A percentile compares a stretch with the other conserved stretches of the same genome.
phyloP scores from a whole-genome alignment of 2,888 invertebrate genomes.

The Drosophila nigritarsus region DNA sequence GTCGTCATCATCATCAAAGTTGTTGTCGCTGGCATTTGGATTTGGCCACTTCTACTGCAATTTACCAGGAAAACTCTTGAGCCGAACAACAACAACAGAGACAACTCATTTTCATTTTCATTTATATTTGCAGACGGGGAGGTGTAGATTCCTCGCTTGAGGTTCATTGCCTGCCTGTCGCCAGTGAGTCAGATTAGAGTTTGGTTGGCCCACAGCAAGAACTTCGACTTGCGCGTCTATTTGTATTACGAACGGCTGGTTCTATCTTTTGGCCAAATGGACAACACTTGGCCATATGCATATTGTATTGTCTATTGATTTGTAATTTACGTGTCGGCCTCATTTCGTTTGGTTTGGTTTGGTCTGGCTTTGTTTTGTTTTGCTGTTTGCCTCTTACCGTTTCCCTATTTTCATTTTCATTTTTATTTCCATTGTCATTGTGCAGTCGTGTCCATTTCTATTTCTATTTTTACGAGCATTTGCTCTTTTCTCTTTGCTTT shows the following conservation, averaged over 20 bases:
- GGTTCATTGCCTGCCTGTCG: conserved; percentile 31
- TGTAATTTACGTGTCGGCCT: conserved; percentile 65
- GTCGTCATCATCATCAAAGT: conserved; percentile 23
- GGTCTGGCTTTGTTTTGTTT: not conserved
- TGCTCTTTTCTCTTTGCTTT: conserved; percentile 47
- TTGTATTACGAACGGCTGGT: not conserved
- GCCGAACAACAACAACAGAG: not conserved
- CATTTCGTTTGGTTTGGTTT: conserved; percentile 21
- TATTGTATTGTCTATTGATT: conserved; percentile 64
- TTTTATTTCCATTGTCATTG: conserved; percentile 46
- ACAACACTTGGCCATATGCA: conserved; percentile 25
- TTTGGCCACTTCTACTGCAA: conserved; percentile 38
- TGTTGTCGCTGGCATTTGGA: conserved; percentile 39
- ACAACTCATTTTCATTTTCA: conserved; percentile 47
- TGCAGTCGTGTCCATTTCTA: conserved; percentile 50
- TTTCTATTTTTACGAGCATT: conserved; percentile 51
- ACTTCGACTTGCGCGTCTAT: not conserved
- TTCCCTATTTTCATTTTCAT: conserved; percentile 24
- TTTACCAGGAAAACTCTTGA: conserved; percentile 50
- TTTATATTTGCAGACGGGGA: conserved; percentile 36
- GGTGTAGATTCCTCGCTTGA: conserved; percentile 19
- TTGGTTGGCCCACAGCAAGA: conserved; percentile 17
- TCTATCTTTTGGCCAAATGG: conserved; percentile 13
- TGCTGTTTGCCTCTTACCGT: conserved; percentile 11
- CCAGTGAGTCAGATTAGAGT: conserved; percentile 5